Evolutionary conservation across 1,140 invertebrate species (phyloP).

Genomic region (Drosophila ananassae): DNA sequence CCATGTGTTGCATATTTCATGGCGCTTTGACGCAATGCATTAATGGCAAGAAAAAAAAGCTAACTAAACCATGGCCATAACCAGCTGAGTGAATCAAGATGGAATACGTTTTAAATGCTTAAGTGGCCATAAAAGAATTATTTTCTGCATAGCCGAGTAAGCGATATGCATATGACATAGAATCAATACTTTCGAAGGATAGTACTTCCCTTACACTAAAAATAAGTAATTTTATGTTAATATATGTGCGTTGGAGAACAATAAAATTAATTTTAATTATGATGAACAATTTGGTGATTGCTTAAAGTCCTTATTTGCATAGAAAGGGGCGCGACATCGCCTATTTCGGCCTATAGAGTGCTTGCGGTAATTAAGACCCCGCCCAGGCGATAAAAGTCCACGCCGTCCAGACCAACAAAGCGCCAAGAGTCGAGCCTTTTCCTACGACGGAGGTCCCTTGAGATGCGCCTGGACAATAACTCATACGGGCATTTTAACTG

Average conservation of each 20-base stretch:
- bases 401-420: constrained; percentile 41
- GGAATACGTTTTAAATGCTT: constrained; percentile 62
- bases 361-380: constrained; percentile 60
- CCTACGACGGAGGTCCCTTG: constrained; percentile 20
- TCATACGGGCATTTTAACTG: constrained; percentile 76
- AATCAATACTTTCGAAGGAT: constrained; percentile 2
- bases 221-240: constrained; percentile 11
- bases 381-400: constrained; percentile 46
- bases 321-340: constrained; percentile 47
- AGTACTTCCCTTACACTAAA: neutral
- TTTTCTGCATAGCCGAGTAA: constrained; percentile 32
- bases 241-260: neutral
- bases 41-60: constrained; percentile 32
- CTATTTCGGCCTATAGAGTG: constrained; percentile 65
- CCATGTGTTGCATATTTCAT: constrained; percentile 81
- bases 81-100: constrained; percentile 54
- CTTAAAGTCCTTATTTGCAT: constrained; percentile 9
- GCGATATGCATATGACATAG: constrained; percentile 27
- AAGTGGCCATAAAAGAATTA: constrained; percentile 65
- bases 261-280: constrained; percentile 59
- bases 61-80: constrained; percentile 50
- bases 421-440: constrained; percentile 23
- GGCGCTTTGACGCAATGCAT: constrained; percentile 67
- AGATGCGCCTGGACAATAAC: constrained; percentile 63
- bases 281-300: constrained; percentile 29